Percentiles rank a stretch among this genome's conserved stretches.
Conservation (phyloP, 2,113 vertebrate species). For the Stigmatopora nigra region DNA sequence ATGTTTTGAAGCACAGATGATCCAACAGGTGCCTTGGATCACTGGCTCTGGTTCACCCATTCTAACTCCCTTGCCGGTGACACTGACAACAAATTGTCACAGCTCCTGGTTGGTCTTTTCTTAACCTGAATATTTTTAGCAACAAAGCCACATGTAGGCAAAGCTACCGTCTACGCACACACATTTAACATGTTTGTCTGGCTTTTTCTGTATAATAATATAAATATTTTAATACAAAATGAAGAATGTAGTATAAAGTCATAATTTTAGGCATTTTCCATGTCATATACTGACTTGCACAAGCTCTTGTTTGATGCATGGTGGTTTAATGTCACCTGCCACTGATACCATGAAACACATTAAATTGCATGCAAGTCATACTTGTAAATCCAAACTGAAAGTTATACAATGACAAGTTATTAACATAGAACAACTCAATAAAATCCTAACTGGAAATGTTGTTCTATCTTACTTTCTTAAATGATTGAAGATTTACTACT, state of each 20-base stretch:
- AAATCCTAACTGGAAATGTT: constrained; percentile 1
- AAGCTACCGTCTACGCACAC: neutral
- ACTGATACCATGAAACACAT: constrained; percentile 20
- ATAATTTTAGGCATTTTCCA: neutral
- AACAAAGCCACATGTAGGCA: constrained; percentile 43
- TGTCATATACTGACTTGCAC: constrained; percentile 4
- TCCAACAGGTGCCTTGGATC: constrained; percentile 67
- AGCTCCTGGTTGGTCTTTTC: constrained; percentile 40
- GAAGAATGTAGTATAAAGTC: constrained; percentile 19
- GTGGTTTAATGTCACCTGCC: constrained; percentile 45
- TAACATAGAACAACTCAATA: constrained; percentile 2
- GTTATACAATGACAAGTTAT: neutral
- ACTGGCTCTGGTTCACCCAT: constrained; percentile 45
- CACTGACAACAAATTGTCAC: constrained; percentile 22
- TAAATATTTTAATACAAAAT: neutral
- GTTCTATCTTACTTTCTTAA: neutral
- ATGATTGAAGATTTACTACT: neutral
- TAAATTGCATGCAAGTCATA: neutral
- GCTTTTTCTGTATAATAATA: neutral
- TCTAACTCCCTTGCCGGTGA: constrained; percentile 13
- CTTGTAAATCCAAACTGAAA: constrained; percentile 2
- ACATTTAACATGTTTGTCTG: neutral
- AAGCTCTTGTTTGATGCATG: constrained; percentile 28
- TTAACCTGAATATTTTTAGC: constrained; percentile 59
- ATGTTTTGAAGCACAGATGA: constrained; percentile 64